Conservation (phyloP, 2,888 invertebrate species). For the Heliconius charithonia region DNA sequence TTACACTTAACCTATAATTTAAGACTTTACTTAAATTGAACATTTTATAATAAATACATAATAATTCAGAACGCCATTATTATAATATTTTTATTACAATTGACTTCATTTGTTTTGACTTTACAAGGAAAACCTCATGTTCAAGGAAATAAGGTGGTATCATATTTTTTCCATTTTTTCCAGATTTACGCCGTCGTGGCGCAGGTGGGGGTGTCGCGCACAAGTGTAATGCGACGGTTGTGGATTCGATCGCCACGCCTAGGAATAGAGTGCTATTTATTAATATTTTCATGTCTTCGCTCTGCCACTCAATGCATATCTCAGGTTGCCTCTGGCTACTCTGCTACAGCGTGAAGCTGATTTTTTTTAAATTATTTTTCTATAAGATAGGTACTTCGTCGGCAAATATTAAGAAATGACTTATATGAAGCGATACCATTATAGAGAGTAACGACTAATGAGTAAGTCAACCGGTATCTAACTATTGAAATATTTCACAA, state of each 20-base stretch:
- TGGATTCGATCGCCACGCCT: too few relatives aligned
- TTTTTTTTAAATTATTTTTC: background rate
- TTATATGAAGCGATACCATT: background rate
- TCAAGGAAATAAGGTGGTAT: background rate
- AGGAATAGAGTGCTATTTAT: too few relatives aligned
- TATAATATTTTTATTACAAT: background rate
- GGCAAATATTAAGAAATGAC: background rate
- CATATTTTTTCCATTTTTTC: too few relatives aligned
- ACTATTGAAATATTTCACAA: constrained; percentile 53
- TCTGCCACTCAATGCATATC: too few relatives aligned
- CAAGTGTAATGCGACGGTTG: too few relatives aligned
- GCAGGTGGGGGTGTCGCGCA: too few relatives aligned
- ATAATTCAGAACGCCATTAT: background rate
- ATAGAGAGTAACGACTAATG: background rate
- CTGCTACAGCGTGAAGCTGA: too few relatives aligned
- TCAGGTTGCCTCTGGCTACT: too few relatives aligned
- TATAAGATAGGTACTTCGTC: background rate
- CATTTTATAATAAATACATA: background rate
- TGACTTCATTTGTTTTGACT: background rate
- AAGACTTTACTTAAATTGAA: background rate
- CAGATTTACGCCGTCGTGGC: too few relatives aligned
- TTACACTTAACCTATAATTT: background rate
- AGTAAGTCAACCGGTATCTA: constrained; percentile 10
- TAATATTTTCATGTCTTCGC: too few relatives aligned
- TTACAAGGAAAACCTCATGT: background rate